These are phyloP conservation scores for Brachionus paranguensis DNA, from an alignment of 1,140 invertebrate species.

Conservation along the genomic window DNA sequence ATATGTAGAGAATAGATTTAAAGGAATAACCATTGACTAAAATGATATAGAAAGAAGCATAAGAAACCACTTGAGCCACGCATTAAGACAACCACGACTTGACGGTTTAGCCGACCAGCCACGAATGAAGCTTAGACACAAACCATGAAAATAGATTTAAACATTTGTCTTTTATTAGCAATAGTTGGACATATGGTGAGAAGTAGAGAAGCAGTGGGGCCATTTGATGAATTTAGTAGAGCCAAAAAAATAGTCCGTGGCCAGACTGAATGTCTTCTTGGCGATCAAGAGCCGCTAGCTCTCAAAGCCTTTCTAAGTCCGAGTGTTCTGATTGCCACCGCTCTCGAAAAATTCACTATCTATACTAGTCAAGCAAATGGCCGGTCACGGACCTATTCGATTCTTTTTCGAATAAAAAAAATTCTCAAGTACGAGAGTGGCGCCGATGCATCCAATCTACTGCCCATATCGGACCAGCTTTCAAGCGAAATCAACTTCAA, in stretches of 20 bases:
- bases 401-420: constrained; percentile 14
- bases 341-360: constrained; percentile 2
- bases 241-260: not conserved
- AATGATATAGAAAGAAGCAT: not conserved
- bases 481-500: not conserved
- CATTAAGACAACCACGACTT: not conserved
- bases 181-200: not conserved
- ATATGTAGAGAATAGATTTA: not conserved
- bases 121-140: not conserved
- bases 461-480: not conserved
- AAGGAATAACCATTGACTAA: not conserved
- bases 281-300: not conserved
- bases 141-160: not conserved
- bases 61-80: not conserved
- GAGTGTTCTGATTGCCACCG: not conserved
- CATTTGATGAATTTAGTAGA: not conserved
- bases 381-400: not conserved
- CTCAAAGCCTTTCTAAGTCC: not conserved
- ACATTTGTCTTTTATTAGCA: not conserved
- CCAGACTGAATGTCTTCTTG: not conserved
- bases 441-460: not conserved
- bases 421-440: not conserved
- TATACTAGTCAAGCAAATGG: not conserved
- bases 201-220: not conserved
- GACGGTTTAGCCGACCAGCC: not conserved